These are phyloP conservation scores for Rhizomys pruinosus DNA, from an alignment of 2,113 vertebrate species.

Conservation along the genomic window DNA sequence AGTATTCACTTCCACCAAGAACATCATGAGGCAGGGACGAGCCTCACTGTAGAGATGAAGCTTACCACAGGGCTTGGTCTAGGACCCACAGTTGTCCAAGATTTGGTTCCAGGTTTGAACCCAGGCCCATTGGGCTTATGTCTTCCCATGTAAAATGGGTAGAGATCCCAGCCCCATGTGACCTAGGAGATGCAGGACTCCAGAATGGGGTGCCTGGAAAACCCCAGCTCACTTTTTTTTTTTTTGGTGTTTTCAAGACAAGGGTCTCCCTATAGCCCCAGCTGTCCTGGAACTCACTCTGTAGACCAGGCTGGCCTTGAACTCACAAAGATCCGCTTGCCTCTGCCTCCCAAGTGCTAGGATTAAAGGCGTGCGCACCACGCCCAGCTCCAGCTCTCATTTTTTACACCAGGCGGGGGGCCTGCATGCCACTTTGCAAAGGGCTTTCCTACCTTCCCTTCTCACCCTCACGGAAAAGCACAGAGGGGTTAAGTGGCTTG, in stretches of 20 bases:
- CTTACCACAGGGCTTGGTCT: not conserved
- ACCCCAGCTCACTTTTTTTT: not conserved
- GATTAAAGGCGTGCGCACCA: too few relatives aligned
- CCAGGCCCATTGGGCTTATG: not conserved
- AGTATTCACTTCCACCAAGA: not conserved
- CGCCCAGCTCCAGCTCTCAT: too few relatives aligned
- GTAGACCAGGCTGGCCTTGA: too few relatives aligned
- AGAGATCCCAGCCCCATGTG: not conserved
- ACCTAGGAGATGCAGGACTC: not conserved
- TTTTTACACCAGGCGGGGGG: not conserved
- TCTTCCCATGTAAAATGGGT: not conserved
- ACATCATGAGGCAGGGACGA: not conserved
- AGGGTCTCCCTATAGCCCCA: too few relatives aligned
- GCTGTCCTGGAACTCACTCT: too few relatives aligned
- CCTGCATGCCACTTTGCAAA: not conserved
- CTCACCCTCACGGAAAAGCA: not conserved
- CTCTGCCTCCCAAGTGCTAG: too few relatives aligned
- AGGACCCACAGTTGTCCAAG: not conserved
- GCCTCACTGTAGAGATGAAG: not conserved
- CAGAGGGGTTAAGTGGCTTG: not conserved
- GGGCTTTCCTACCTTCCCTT: not conserved
- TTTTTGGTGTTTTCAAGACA: too few relatives aligned
- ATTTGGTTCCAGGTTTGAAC: not conserved
- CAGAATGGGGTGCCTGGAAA: not conserved
- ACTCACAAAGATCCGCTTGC: too few relatives aligned